Conservation (phyloP, 2,797 vertebrate species). For the Zalophus californianus region DNA sequence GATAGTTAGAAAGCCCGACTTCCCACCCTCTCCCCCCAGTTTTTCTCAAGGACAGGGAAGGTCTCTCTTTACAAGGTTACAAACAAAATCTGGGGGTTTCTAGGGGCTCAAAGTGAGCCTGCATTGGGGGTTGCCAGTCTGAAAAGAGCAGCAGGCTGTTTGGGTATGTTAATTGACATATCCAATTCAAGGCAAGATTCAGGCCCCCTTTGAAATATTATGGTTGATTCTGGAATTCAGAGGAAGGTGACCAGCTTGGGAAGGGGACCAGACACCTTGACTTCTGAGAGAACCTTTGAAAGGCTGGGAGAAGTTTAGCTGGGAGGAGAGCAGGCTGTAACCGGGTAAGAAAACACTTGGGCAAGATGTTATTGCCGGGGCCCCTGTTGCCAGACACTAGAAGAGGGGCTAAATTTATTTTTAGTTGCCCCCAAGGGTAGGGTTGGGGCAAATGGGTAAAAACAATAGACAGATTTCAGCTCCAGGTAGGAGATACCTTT, state of each 20-base stretch:
- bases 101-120: neutral
- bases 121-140: neutral
- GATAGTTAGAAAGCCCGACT: neutral
- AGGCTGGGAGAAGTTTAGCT: neutral
- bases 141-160: neutral
- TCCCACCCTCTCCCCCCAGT: neutral
- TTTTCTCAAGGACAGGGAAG: neutral
- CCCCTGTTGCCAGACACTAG: neutral
- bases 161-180: neutral
- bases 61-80: neutral
- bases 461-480: neutral
- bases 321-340: neutral
- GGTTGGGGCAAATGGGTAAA: neutral
- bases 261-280: neutral
- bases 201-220: neutral
- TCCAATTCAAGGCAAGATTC: neutral
- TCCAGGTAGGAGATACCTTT: neutral
- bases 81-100: neutral
- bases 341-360: neutral
- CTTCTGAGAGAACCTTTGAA: neutral
- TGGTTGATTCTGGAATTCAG: slow-evolving; percentile 20
- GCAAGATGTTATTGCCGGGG: neutral
- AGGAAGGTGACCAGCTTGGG: neutral
- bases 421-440: neutral
- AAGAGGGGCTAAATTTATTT: neutral